Conservation (phyloP, 1,140 invertebrate genomes). For the Diorhabda carinulata region DNA sequence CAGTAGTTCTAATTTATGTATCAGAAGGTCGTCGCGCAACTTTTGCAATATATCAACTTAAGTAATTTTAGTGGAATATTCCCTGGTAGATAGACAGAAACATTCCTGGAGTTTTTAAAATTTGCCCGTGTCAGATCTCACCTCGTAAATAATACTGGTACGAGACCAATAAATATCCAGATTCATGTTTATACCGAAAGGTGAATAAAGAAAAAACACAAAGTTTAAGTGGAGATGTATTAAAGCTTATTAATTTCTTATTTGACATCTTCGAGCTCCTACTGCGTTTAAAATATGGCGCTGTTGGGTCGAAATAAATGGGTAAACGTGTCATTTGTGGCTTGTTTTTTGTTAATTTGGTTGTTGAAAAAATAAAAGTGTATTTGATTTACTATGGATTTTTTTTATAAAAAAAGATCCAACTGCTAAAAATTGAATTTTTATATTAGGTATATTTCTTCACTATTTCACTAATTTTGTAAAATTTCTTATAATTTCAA, state of each 20-base stretch:
- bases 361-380: not conserved
- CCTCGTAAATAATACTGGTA: slow-evolving; percentile 46
- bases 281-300: slow-evolving; percentile 36
- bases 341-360: slow-evolving; percentile 1
- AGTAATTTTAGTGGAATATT: slow-evolving; percentile 35
- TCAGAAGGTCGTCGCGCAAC: not conserved
- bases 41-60: slow-evolving; percentile 9
- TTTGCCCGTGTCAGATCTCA: slow-evolving; percentile 47
- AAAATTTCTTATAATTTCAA: too few relatives aligned
- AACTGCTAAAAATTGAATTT: too few relatives aligned
- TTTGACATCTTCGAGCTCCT: slow-evolving; percentile 36
- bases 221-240: slow-evolving; percentile 33
- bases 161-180: slow-evolving; percentile 42
- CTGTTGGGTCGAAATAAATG: not conserved
- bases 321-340: slow-evolving; percentile 1
- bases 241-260: slow-evolving; percentile 40
- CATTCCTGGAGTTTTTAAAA: slow-evolving; percentile 46
- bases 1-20: slow-evolving; percentile 1
- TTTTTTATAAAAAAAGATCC: not conserved
- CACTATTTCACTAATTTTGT: too few relatives aligned
- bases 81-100: slow-evolving; percentile 42
- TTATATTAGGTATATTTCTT: too few relatives aligned
- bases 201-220: slow-evolving; percentile 36
- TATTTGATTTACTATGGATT: not conserved
- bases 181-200: slow-evolving; percentile 40